phyloP scores from a whole-genome alignment of 2,797 vertebrate genomes.

The Pristis pectinata region DNA sequence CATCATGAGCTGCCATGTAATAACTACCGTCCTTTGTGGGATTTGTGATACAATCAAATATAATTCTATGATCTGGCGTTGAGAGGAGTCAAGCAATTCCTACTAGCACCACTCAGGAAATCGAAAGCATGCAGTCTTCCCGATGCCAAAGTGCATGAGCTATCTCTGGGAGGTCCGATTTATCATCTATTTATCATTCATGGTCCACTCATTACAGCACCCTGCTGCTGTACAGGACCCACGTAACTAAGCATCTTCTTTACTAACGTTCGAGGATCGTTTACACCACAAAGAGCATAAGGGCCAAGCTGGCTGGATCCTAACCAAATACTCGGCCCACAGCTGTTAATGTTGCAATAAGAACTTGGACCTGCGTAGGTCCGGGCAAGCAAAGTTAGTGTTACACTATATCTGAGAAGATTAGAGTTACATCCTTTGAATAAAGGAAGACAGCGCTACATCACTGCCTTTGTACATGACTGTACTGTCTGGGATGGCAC shows the following conservation, averaged over 20 bases:
- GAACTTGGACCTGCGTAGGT: not conserved
- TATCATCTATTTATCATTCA: not conserved
- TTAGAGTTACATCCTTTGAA: not conserved
- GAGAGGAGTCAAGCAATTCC: not conserved
- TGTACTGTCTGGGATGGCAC: not conserved
- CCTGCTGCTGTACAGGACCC: not conserved
- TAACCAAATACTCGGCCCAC: not conserved
- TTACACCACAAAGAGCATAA: not conserved
- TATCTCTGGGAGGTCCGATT: not conserved
- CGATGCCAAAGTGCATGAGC: not conserved
- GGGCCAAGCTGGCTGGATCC: conserved; percentile 17
- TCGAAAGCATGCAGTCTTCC: not conserved
- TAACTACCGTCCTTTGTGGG: not conserved
- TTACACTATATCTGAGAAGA: conserved; percentile 15
- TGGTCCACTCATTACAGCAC: not conserved
- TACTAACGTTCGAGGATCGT: not conserved
- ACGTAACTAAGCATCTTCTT: not conserved
- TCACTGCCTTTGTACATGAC: not conserved
- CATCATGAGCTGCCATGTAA: not conserved
- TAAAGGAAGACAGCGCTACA: not conserved
- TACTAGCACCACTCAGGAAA: not conserved
- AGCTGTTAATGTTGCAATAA: conserved; percentile 21
- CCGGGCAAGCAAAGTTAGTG: conserved; percentile 14
- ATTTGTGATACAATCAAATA: not conserved
- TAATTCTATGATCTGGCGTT: not conserved